phyloP scores from a whole-genome alignment of 2,888 invertebrate species.

The Endotricha flammealis region DNA sequence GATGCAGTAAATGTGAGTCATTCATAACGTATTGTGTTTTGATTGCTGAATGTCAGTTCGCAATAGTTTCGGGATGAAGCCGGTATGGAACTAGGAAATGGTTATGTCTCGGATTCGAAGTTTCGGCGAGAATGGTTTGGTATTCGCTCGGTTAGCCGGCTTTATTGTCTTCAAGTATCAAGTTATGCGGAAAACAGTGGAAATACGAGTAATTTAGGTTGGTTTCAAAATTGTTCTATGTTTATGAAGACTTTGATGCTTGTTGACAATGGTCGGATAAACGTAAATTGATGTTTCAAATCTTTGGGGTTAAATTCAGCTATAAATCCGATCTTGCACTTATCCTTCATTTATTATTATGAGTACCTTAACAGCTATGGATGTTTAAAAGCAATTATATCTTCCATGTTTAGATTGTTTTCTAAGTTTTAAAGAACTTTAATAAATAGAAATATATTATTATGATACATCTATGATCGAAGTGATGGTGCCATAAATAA shows the following conservation, averaged over 20 bases:
- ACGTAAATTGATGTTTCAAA: constrained; percentile 1
- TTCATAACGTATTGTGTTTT: constrained; percentile 77
- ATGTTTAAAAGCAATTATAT: too few relatives aligned
- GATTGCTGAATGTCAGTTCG: constrained; percentile 64
- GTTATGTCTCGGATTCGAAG: constrained; percentile 64
- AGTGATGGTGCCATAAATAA: too few relatives aligned
- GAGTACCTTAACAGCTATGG: too few relatives aligned
- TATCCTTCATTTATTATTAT: not conserved
- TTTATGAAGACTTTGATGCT: not conserved
- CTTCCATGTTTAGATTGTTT: too few relatives aligned
- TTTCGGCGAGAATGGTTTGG: constrained; percentile 43
- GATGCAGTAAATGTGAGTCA: constrained; percentile 52
- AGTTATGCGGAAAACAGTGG: constrained; percentile 37
- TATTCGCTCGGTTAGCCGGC: constrained; percentile 46
- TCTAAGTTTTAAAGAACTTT: too few relatives aligned
- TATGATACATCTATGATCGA: too few relatives aligned
- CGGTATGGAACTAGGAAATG: constrained; percentile 56
- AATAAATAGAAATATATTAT: too few relatives aligned
- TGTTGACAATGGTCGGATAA: not conserved
- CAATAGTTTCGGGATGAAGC: constrained; percentile 42
- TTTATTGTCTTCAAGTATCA: constrained; percentile 54
- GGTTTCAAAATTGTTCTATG: constrained; percentile 7
- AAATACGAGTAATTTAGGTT: constrained; percentile 7
- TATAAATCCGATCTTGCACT: too few relatives aligned
- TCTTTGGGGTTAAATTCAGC: not conserved